These are phyloP conservation scores for Rhagoletis pomonella DNA, from an alignment of 1,140 invertebrate genomes.

Conservation along the genomic window DNA sequence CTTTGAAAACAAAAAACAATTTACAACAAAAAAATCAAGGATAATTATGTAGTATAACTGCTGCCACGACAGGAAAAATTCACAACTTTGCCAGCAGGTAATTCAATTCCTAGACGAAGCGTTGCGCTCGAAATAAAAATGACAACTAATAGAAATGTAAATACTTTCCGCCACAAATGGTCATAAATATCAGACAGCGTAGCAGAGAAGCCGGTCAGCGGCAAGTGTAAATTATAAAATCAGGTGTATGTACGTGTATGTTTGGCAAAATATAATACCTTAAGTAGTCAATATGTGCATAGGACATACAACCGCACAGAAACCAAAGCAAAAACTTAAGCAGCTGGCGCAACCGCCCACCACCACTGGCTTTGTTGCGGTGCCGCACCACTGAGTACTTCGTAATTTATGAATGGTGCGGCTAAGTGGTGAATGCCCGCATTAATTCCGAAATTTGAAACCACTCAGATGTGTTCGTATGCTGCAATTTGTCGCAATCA, in stretches of 20 bases:
- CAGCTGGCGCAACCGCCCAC: not conserved
- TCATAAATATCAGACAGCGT: conserved; percentile 26
- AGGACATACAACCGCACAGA: not conserved
- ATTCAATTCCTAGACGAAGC: conserved; percentile 20
- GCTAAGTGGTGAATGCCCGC: not conserved
- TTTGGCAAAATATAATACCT: not conserved
- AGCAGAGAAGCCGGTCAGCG: conserved; percentile 23
- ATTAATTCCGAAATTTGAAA: conserved; percentile 37
- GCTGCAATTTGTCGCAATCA: conserved; percentile 22
- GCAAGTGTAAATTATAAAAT: not conserved
- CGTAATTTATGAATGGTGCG: conserved; percentile 36
- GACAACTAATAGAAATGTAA: conserved; percentile 51
- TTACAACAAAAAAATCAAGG: conserved; percentile 13
- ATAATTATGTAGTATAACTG: not conserved
- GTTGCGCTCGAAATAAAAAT: conserved; percentile 54
- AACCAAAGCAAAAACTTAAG: not conserved
- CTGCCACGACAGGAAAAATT: not conserved
- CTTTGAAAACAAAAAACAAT: not conserved
- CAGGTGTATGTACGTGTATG: not conserved
- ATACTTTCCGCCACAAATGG: conserved; percentile 37
- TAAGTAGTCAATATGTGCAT: not conserved
- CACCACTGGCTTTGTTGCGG: not conserved
- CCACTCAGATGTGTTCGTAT: not conserved
- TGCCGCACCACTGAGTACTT: not conserved
- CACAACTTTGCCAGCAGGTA: not conserved